These are phyloP conservation scores for Diarsia mendica DNA, from an alignment of 2,888 invertebrate genomes.

Conservation along the genomic window DNA sequence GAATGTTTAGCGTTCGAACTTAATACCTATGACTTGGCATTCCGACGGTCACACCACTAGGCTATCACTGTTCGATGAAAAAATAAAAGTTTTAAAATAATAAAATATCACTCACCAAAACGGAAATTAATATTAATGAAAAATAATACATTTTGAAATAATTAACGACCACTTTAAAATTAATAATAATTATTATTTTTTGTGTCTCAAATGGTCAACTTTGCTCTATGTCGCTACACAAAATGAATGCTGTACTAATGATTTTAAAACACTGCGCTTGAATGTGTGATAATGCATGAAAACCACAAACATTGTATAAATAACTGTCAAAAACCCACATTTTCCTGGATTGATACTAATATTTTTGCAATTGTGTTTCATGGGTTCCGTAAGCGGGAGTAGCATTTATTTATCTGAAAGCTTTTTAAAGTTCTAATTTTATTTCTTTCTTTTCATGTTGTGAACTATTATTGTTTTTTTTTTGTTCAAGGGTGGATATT, in stretches of 20 bases:
- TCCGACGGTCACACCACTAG: too few relatives aligned
- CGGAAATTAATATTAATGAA: background rate
- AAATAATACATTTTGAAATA: constrained; percentile 34
- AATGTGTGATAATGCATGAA: constrained; percentile 8
- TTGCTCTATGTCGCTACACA: background rate
- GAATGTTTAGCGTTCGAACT: too few relatives aligned
- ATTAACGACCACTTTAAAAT: constrained; percentile 17
- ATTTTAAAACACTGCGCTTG: background rate
- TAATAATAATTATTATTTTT: too few relatives aligned
- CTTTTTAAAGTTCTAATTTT: background rate
- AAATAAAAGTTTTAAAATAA: background rate
- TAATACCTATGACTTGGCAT: too few relatives aligned
- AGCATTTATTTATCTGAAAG: background rate
- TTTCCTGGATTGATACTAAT: constrained; percentile 41
- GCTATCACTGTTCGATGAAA: background rate
- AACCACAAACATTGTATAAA: constrained; percentile 32
- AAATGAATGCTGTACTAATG: constrained; percentile 26
- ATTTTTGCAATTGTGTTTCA: background rate
- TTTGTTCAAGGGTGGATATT: too few relatives aligned
- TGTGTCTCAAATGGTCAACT: too few relatives aligned
- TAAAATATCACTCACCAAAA: constrained; percentile 43
- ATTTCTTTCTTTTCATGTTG: background rate
- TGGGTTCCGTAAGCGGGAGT: too few relatives aligned
- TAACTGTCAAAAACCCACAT: constrained; percentile 7
- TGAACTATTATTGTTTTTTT: too few relatives aligned